Evolutionary conservation across 2,888 invertebrate genomes (phyloP), one percentile per base, ranked within the genome.

Genomic region (Chouioia cunea): DNA sequence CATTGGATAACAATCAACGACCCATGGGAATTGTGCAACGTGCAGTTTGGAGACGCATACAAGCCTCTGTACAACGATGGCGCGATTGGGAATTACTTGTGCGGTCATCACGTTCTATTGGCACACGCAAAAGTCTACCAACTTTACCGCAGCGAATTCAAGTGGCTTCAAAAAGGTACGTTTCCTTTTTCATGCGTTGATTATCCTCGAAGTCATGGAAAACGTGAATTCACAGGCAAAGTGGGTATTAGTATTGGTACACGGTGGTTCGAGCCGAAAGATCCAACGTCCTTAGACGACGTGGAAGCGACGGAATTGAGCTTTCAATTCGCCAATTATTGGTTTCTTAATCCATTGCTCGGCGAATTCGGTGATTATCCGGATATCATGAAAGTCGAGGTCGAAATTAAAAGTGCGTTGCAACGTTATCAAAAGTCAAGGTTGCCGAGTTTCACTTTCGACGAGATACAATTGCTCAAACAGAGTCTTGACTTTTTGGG

Each of bases 1-100:
- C 87, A 89, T 71, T 94, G 94, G 93, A 89, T 92, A 14, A 94
- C 94, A 0, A 89, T 94, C 75, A 94, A 94, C 80, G 94, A 94
- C 80, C 93, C 93, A 2, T 88, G 87, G 86, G 87, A 88, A 77
- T 87, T 88, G 53, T 89, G 89, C 77, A 81, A 87, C 71, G 85
- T 87, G 77, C 89, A 89, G 8, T 90, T 89, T 75, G 90, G 89
- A 0, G 65, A 73, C 18, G 46, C 64, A 6, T 14, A 15, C 18
- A 63, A 22, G 43, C 71, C 71, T 0, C 0, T 58, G 2, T 63
- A 53, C 23, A 36, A 53, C 4, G 67, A 71, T 14, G 59, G 22
- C 15, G 71, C 48, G 4, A 78, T 88, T 18, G 89, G 88, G 0
- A 89, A 89, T 60, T 93, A 93, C 81, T 80, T 89, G 59, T 91